Base-by-base conservation (phyloP, 2,888 invertebrate genomes). In the Xestia xanthographa region DNA sequence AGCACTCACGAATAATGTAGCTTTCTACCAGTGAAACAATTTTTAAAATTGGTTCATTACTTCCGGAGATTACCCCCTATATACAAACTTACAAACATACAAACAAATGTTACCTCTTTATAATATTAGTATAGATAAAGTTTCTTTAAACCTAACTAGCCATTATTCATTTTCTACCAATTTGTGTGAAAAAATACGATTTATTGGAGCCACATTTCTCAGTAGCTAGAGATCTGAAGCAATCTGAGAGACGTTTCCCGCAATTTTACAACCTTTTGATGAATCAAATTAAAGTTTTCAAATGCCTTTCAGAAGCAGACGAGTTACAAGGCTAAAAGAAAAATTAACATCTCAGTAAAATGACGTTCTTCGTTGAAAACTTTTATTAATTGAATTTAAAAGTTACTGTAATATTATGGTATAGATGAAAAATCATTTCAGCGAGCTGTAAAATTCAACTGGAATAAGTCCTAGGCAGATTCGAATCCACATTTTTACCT, bases 331-430 rank as follows among this genome's bases (percentile, higher is more conserved):
- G 58, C 48, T 43, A 48, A 68, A 75, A 60, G 29, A 50, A 66
- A 68, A 81, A 66, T 66, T 50, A 26, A 63, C 48, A 66, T 74
- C 62, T 45, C 22, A 14, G 60, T 45, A 26, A 68, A 71, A 67
- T 43, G 38, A 58, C 66, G 43, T 60, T 66, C 53, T 70, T 29
- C 50, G 38, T 38, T 56, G 53, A 63, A 68, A 79, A 83, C 65
- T 85, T 79, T 76, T 50, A 73, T 86, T 41, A 76, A 79, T 83
- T 76, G 45, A 69, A 72, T 86, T 73, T 48, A 41, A 69, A 79
- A 84, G 84, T 75, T 72, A 67, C 63, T 84, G 38, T 17, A 60
- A 48, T n/a, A 56, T 43, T 22, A 56, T 29, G 41, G 38, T 66
- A 53, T 26, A 73, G 34, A 48, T 58, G 38, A 75, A 72, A 66